Evolutionary conservation across 2,113 vertebrate species (phyloP), one percentile per base, ranked within the genome.

Genomic region (Crotalus tigris): DNA sequence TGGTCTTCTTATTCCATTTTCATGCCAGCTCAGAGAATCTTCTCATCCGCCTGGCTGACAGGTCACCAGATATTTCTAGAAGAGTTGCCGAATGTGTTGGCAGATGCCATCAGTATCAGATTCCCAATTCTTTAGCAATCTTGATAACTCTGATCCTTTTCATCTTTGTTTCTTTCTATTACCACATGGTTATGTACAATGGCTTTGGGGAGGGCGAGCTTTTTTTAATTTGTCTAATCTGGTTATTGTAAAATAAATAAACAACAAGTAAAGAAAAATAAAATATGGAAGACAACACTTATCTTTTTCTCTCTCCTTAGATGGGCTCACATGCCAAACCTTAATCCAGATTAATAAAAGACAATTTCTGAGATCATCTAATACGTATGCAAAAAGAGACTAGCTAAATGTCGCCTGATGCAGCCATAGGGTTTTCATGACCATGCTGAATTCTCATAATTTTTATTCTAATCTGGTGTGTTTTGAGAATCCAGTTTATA

Each of bases 201-300:
- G 33, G 33, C 69, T 81, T 81, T 81, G 33, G 33, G 69, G 6
- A 39, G 33, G n/a, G 6, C 0, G 17, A 19, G 69, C 17, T 39
- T 81, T 75, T 75, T 33, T 57, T 57, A 51, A 13, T 8, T 19
- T 19, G n/a, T 39, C n/a, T 81, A 39, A 19, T 81, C 1, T 21
- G 17, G 2, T 39, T 19, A 7, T 81, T 81, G 69, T 39, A 81
- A 81, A 81, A 81, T 39, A 81, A 81, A 81, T 96, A 94, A 95
- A 94, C 96, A 96, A 96, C 95, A 96, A 95, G 95, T 94, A 94
- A 95, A 98, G 98, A 98, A 97, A 96, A 96, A 97, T 96, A 96
- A 97, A 98, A 96, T 92, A 17, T 81, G 33, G 33, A 81, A 85
- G 90, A 29, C 8, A 11, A 94, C 93, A 86, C 85, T 87, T 88